Conservation (phyloP, 2,888 invertebrate species). For the Deroplatys truncata region DNA sequence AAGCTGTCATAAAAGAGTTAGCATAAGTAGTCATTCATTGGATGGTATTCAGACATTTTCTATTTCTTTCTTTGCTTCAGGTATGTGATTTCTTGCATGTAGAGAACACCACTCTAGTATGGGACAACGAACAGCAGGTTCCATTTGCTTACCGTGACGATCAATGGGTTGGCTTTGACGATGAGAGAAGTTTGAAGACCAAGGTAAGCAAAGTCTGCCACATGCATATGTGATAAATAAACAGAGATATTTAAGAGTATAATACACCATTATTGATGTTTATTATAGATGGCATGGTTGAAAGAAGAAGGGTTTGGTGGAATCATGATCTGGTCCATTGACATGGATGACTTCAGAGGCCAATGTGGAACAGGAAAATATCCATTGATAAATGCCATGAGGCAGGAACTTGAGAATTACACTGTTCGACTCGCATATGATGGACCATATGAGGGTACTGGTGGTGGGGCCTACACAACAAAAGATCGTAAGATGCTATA, state of each 20-base stretch:
- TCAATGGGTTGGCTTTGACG: constrained; percentile 94
- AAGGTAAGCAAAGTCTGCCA: constrained; percentile 57
- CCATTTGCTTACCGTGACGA: constrained; percentile 89
- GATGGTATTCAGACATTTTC: neutral
- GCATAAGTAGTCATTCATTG: too few species aligned
- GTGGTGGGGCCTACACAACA: constrained; percentile 75
- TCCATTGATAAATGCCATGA: constrained; percentile 82
- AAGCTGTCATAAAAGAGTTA: too few species aligned
- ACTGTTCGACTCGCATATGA: constrained; percentile 78
- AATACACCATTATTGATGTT: neutral
- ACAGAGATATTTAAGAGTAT: neutral
- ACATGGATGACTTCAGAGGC: constrained; percentile 93
- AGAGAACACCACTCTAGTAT: constrained; percentile 87
- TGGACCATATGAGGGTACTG: constrained; percentile 77
- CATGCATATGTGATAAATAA: neutral
- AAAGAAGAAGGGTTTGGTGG: constrained; percentile 93
- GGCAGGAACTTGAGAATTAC: constrained; percentile 78
- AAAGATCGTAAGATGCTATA: constrained; percentile 72
- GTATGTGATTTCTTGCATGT: constrained; percentile 87
- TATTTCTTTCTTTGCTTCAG: constrained; percentile 38
- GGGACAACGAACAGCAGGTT: constrained; percentile 94
- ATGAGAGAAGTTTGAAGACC: constrained; percentile 84
- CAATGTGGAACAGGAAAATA: constrained; percentile 87
- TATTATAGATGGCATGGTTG: constrained; percentile 79
- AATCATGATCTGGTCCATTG: constrained; percentile 95